These are phyloP conservation scores for Vanacampus margaritifer DNA, from an alignment of 2,113 vertebrate species.

Conservation along the genomic window DNA sequence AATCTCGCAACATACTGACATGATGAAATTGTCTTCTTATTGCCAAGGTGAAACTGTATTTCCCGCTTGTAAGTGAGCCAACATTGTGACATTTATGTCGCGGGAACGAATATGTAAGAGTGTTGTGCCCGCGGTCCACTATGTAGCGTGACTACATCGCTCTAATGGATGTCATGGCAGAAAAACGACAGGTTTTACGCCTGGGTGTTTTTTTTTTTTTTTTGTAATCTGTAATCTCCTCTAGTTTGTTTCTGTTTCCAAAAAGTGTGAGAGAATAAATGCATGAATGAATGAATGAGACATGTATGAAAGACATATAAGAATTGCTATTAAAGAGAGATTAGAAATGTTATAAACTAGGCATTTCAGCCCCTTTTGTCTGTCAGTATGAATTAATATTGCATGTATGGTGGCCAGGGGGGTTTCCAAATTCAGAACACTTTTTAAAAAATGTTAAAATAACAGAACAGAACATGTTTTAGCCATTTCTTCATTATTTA, in stretches of 20 bases:
- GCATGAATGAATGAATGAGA: too few relatives aligned
- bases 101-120: constrained; percentile 42
- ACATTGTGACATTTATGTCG: constrained; percentile 33
- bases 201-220: neutral
- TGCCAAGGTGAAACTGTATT: neutral
- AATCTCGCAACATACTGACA: neutral
- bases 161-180: neutral
- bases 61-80: neutral
- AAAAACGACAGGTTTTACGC: neutral
- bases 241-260: neutral
- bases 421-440: too few relatives aligned
- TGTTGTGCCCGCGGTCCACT: constrained; percentile 10
- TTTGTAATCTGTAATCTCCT: too few relatives aligned
- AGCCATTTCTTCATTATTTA: too few relatives aligned
- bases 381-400: too few relatives aligned
- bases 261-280: neutral
- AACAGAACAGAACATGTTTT: too few relatives aligned
- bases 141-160: neutral
- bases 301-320: too few relatives aligned
- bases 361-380: too few relatives aligned
- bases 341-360: too few relatives aligned
- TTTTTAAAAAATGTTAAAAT: too few relatives aligned
- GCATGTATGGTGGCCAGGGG: too few relatives aligned
- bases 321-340: too few relatives aligned
- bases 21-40: neutral